Evolutionary conservation across 2,113 vertebrate genomes (phyloP).

Genomic region (Phycodurus eques): DNA sequence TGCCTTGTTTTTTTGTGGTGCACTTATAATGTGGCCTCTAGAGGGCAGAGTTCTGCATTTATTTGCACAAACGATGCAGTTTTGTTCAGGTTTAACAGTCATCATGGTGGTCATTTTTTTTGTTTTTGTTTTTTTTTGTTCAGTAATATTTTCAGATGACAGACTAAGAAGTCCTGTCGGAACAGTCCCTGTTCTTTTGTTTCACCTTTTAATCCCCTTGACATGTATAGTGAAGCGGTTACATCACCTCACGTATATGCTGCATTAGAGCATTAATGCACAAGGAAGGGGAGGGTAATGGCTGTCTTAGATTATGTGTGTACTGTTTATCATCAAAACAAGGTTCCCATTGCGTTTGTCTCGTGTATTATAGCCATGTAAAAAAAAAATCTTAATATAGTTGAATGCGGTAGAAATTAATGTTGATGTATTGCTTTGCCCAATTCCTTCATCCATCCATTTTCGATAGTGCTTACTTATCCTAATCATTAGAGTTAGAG

Average conservation of each 20-base stretch:
- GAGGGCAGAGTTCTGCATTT: not conserved
- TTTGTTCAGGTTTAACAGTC: not conserved
- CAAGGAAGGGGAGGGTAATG: not conserved
- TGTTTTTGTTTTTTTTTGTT: too few species aligned
- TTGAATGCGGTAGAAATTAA: too few species aligned
- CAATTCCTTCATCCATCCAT: too few species aligned
- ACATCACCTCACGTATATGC: not conserved
- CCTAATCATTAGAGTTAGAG: too few species aligned
- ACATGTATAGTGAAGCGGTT: not conserved
- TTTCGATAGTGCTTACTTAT: too few species aligned
- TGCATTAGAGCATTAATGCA: not conserved
- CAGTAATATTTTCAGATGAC: not conserved
- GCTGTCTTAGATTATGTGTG: slow-evolving; percentile 6
- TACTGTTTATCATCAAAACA: not conserved
- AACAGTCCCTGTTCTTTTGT: not conserved
- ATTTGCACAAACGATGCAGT: not conserved
- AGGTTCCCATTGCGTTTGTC: too few species aligned
- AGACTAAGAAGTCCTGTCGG: not conserved
- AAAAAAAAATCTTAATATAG: too few species aligned
- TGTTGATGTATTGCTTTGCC: too few species aligned
- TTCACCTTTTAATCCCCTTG: not conserved
- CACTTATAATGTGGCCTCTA: not conserved
- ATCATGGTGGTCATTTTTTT: not conserved
- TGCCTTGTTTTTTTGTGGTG: too few species aligned
- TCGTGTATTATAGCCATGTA: too few species aligned